These are phyloP conservation scores for Sylvietta virens DNA, from an alignment of 2,113 vertebrate species.

Conservation along the genomic window DNA sequence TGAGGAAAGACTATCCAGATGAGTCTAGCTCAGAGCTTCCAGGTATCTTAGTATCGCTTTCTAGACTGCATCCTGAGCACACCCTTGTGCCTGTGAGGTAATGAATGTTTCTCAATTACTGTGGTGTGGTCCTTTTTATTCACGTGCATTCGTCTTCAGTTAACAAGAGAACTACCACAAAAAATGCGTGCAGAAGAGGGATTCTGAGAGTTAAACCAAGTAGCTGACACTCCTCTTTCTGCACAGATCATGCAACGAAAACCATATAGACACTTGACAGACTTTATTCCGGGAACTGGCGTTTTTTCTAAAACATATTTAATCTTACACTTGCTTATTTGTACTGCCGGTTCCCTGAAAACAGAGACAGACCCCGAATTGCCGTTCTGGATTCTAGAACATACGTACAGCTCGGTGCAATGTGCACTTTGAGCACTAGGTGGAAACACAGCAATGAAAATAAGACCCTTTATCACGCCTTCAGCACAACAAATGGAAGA, in stretches of 20 bases:
- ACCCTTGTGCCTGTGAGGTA: neutral
- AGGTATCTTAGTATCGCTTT: neutral
- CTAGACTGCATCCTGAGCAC: neutral
- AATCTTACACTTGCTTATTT: neutral
- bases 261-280: neutral
- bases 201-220: neutral
- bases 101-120: neutral
- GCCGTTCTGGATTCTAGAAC: neutral
- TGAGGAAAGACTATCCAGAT: neutral
- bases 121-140: neutral
- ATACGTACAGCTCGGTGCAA: neutral
- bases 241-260: neutral
- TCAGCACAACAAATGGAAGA: neutral
- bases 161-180: neutral
- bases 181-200: neutral
- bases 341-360: neutral
- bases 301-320: neutral
- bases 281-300: neutral
- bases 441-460: slow-evolving; percentile 58
- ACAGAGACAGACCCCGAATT: accelerated
- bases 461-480: neutral
- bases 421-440: slow-evolving; percentile 36
- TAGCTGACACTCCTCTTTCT: neutral
- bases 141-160: neutral
- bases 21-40: neutral